Conservation (phyloP, 2,888 invertebrate species). For the Hirtodrosophila histrioides region DNA sequence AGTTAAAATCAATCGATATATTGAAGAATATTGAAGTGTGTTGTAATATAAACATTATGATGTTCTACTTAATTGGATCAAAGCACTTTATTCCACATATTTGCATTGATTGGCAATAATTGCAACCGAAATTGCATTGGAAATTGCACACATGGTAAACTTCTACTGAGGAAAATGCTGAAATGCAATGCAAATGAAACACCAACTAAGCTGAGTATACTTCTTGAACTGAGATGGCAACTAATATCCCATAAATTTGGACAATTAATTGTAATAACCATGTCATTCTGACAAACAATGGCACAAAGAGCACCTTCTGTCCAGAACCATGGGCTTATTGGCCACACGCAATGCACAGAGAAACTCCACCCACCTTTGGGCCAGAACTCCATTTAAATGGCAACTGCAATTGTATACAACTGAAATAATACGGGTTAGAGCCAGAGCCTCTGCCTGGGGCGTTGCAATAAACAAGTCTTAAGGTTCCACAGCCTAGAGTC, state of each 20-base stretch:
- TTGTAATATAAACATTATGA: no score
- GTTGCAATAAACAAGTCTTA: slow-evolving; percentile 74
- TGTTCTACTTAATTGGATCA: no score
- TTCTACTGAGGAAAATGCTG: no score
- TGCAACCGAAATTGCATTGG: no score
- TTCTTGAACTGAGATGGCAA: slow-evolving; percentile 8
- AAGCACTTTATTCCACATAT: no score
- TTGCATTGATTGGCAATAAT: no score
- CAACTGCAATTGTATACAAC: slow-evolving; percentile 19
- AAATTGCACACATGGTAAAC: no score
- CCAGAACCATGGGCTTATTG: neutral
- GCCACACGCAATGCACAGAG: slow-evolving; percentile 31
- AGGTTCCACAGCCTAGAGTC: slow-evolving; percentile 27
- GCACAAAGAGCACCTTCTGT: slow-evolving; percentile 15
- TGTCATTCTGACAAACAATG: slow-evolving; percentile 41
- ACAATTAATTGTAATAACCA: slow-evolving; percentile 39
- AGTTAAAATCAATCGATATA: no score
- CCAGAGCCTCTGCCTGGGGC: slow-evolving; percentile 32
- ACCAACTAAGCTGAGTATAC: no score
- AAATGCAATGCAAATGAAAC: no score
- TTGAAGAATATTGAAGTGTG: no score
- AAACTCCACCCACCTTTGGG: slow-evolving; percentile 30
- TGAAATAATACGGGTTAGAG: slow-evolving; percentile 4
- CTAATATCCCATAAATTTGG: slow-evolving; percentile 16
- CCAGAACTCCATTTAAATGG: slow-evolving; percentile 26